Percentiles rank a stretch among this genome's conserved stretches.
phyloP scores from a whole-genome alignment of 2,888 invertebrate species.

The Apoderus coryli region DNA sequence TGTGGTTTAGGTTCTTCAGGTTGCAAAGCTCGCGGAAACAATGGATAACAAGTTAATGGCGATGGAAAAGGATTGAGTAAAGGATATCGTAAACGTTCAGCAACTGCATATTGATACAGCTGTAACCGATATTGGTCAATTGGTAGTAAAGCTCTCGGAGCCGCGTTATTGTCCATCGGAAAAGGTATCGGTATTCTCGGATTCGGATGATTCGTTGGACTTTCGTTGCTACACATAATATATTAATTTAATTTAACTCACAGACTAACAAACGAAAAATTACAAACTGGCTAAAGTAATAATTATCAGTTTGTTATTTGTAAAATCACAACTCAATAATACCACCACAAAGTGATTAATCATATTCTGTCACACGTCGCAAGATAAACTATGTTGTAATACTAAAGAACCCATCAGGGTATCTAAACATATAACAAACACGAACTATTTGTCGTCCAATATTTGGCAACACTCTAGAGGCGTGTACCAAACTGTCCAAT shows the following conservation, averaged over 20 bases:
- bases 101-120: constrained; percentile 77
- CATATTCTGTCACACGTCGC: constrained; percentile 26
- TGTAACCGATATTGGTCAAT: constrained; percentile 74
- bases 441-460: constrained; percentile 36
- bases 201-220: constrained; percentile 25
- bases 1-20: constrained; percentile 94
- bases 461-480: constrained; percentile 34
- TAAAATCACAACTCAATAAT: background rate
- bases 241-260: constrained; percentile 7
- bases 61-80: constrained; percentile 40
- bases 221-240: constrained; percentile 34
- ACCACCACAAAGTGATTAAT: constrained; percentile 21
- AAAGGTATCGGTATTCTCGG: constrained; percentile 29
- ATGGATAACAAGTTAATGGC: constrained; percentile 39
- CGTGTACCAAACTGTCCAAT: constrained; percentile 29
- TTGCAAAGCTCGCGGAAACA: constrained; percentile 50
- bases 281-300: constrained; percentile 22
- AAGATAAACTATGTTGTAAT: constrained; percentile 30
- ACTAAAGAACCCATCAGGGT: constrained; percentile 32
- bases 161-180: constrained; percentile 26
- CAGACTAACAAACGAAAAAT: constrained; percentile 13
- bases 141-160: constrained; percentile 35
- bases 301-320: constrained; percentile 20
- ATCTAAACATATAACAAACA: constrained; percentile 37
- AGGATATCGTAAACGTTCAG: constrained; percentile 54